A percentile compares a stretch with the other conserved stretches of the same genome.
phyloP scores from a whole-genome alignment of 2,113 vertebrate species.

The Pteruthius melanotis region DNA sequence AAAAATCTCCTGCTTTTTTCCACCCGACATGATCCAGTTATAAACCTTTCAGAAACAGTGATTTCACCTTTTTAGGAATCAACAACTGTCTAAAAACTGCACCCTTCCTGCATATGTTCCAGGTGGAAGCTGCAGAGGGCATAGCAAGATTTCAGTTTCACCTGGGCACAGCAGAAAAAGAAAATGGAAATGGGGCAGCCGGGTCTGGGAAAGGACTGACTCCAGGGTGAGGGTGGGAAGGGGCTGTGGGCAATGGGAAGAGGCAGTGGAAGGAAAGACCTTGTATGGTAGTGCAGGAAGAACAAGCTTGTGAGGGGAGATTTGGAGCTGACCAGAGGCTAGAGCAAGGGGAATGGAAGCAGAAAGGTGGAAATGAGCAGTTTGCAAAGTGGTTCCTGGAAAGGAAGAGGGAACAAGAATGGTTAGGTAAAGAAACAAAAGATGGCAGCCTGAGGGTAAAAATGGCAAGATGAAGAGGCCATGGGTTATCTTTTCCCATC shows the following conservation, averaged over 20 bases:
- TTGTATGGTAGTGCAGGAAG: not conserved
- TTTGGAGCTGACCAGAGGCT: not conserved
- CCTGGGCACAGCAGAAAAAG: not conserved
- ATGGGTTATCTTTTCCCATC: not conserved
- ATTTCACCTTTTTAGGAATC: not conserved
- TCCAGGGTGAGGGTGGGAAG: not conserved
- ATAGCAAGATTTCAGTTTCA: not conserved
- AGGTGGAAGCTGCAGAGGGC: not conserved
- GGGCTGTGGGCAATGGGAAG: not conserved
- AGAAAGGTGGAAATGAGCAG: not conserved
- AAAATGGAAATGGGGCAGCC: not conserved
- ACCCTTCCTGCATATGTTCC: not conserved
- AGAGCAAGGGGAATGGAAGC: not conserved
- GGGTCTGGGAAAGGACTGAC: not conserved
- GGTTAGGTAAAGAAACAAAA: not conserved
- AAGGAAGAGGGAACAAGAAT: not conserved
- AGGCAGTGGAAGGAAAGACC: not conserved
- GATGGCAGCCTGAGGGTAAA: not conserved
- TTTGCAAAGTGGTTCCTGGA: not conserved
- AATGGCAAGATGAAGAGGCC: not conserved
- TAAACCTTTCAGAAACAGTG: not conserved
- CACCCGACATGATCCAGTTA: not conserved
- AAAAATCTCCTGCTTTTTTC: not conserved
- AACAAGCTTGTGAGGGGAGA: not conserved
- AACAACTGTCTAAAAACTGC: not conserved